These are phyloP conservation scores for Arctocebus calabarensis DNA, from an alignment of 2,797 vertebrate genomes.

Conservation along the genomic window DNA sequence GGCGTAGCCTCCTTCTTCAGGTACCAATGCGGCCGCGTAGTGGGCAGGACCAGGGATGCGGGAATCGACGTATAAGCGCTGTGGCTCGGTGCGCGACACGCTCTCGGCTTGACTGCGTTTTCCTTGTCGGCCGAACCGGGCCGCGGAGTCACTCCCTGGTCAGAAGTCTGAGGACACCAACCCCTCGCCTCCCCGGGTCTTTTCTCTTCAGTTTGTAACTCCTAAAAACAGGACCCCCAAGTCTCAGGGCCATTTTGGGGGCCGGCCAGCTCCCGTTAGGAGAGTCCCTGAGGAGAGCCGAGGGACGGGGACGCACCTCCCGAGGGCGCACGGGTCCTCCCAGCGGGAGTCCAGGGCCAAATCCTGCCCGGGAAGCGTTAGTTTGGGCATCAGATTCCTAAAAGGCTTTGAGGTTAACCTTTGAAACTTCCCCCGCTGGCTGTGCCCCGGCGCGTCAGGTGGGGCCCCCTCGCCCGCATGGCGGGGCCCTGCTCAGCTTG, in stretches of 20 bases:
- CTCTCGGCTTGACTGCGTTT: background rate
- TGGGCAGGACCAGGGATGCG: background rate
- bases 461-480: too few relatives aligned
- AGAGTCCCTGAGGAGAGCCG: background rate
- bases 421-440: background rate
- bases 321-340: background rate
- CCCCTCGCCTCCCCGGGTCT: fast-evolving
- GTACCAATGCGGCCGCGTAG: slow-evolving; percentile 68
- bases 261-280: background rate
- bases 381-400: background rate
- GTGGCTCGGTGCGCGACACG: background rate
- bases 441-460: background rate
- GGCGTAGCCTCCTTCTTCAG: slow-evolving; percentile 82
- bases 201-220: background rate
- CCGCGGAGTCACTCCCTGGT: background rate
- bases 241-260: background rate
- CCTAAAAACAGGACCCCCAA: background rate
- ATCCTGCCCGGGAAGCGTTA: background rate
- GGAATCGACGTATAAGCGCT: background rate
- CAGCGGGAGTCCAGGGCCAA: background rate
- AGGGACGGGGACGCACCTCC: background rate
- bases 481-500: background rate
- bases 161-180: too few relatives aligned
- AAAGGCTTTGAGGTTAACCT: background rate
- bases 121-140: background rate